Conservation (phyloP, 2,797 vertebrate genomes). For the Iguana delicatissima region DNA sequence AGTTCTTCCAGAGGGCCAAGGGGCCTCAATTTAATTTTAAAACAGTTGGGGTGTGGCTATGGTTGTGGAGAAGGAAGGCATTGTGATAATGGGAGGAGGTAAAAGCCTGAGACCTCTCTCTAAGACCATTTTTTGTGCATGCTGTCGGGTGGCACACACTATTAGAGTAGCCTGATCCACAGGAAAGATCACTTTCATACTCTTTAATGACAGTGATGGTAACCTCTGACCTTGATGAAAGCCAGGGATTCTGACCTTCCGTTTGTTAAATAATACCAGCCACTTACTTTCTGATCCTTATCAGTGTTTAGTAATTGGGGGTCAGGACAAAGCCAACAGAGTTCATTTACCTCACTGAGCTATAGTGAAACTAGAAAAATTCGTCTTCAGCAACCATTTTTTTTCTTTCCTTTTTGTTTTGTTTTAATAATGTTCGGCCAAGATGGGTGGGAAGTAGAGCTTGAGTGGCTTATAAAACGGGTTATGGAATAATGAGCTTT, state of each 20-base stretch:
- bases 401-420: background rate
- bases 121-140: background rate
- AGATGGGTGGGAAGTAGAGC: conserved; percentile 53
- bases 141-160: no score
- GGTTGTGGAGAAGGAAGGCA: background rate
- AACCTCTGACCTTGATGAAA: conserved; percentile 74
- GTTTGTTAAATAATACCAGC: conserved; percentile 74
- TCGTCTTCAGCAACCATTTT: conserved; percentile 68
- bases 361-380: conserved; percentile 62
- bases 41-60: background rate
- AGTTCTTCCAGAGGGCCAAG: background rate
- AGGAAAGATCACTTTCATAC: conserved; percentile 64
- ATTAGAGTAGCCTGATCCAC: conserved; percentile 26
- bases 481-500: conserved; percentile 59
- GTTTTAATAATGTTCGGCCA: conserved; percentile 57
- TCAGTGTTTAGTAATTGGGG: conserved; percentile 71
- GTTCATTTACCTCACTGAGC: conserved; percentile 59
- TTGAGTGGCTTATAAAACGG: conserved; percentile 60
- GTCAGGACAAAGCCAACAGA: conserved; percentile 70
- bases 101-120: background rate
- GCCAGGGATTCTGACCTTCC: conserved; percentile 70
- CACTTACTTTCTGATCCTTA: conserved; percentile 73
- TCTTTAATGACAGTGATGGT: conserved; percentile 74
- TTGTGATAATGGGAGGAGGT: background rate
- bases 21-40: background rate